A percentile compares a stretch with the other conserved stretches of the same genome.
Conservation (phyloP, 2,113 vertebrate genomes). For the Lontra canadensis region DNA sequence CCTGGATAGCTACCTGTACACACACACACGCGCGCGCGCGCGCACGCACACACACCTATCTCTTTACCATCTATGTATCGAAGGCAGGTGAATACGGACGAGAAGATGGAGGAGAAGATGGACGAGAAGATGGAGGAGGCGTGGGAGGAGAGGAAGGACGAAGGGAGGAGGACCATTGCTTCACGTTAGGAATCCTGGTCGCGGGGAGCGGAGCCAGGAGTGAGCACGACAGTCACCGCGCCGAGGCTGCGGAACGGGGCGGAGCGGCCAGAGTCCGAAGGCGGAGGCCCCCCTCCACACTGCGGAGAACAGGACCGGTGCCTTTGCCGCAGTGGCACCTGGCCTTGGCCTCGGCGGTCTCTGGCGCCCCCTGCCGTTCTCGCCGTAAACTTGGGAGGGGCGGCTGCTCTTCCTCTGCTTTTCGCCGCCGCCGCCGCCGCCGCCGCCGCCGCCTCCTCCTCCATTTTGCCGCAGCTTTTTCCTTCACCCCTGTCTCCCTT, state of each 20-base stretch:
- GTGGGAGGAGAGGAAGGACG: neutral
- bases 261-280: neutral
- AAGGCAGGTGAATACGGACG: neutral
- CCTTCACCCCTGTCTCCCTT: neutral
- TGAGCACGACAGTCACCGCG: fast-evolving
- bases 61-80: neutral
- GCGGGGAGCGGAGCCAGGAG: neutral
- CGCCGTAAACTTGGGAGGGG: neutral
- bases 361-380: slow-evolving; percentile 55
- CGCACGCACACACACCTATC: neutral
- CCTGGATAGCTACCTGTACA: neutral
- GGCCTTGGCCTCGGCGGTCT: slow-evolving; percentile 56
- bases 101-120: neutral
- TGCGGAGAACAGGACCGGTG: neutral
- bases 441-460: neutral
- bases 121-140: neutral
- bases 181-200: neutral
- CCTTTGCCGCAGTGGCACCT: neutral
- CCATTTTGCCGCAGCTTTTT: slow-evolving; percentile 31
- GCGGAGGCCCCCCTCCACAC: neutral
- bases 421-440: fast-evolving
- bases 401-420: neutral
- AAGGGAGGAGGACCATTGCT: neutral
- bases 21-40: neutral
- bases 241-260: neutral